phyloP scores from a whole-genome alignment of 2,113 vertebrate species.

The Poeciliopsis occidentalis region DNA sequence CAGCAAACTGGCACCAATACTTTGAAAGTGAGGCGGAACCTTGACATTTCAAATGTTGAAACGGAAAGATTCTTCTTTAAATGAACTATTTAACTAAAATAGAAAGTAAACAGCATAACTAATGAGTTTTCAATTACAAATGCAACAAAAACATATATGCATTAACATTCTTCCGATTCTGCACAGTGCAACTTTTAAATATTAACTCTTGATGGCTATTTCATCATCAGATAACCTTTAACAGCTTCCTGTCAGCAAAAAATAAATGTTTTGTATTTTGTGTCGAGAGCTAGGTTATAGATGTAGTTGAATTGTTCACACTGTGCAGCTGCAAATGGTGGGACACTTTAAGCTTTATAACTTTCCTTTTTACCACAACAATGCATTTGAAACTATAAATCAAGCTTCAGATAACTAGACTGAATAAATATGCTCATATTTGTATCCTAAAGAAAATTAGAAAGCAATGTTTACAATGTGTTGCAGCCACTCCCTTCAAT shows the following conservation, averaged over 20 bases:
- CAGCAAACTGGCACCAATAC: slow-evolving; percentile 9
- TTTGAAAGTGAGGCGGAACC: slow-evolving; percentile 39
- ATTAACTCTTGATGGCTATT: background rate
- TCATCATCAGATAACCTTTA: background rate
- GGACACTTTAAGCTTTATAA: background rate
- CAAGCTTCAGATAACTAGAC: too few relatives aligned
- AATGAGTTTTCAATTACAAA: too few relatives aligned
- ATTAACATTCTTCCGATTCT: too few relatives aligned
- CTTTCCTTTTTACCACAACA: too few relatives aligned
- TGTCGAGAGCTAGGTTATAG: background rate
- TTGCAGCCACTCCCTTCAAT: too few relatives aligned
- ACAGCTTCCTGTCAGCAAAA: background rate
- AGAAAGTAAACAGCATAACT: background rate
- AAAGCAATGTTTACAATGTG: too few relatives aligned
- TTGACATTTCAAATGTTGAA: slow-evolving; percentile 75
- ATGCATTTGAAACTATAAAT: too few relatives aligned
- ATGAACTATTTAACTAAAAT: slow-evolving; percentile 36
- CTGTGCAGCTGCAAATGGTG: too few relatives aligned
- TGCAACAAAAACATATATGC: background rate
- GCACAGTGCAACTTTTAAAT: background rate
- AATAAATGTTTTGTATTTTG: background rate
- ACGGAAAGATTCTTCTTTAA: slow-evolving; percentile 60
- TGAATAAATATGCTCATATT: too few relatives aligned
- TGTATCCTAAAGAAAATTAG: too few relatives aligned
- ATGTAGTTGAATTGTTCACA: background rate